Base-by-base conservation (phyloP, 2,888 invertebrate species). In the Dione juno region DNA sequence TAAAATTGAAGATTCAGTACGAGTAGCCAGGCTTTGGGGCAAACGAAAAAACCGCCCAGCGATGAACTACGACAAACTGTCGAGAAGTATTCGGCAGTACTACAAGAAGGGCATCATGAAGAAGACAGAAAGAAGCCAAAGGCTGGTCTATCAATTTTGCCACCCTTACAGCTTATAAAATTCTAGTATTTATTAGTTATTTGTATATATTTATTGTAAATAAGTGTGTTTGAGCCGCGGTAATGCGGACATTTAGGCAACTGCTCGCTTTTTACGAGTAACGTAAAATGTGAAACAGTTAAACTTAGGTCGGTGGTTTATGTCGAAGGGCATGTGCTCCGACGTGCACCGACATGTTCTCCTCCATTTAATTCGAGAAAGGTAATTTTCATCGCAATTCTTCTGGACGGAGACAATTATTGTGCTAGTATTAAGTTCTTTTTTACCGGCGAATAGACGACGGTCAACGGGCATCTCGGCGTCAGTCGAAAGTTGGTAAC, bases 91-190 rank as follows among this genome's bases (percentile, higher is more conserved):
- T 84, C 94, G 99, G 66, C 99, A 99, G 88, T 99, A 99, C 93
- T 99, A 99, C 95, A 99, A 99, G 92, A 99, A 99, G 91, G 99
- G 99, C 69, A 99, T 99, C 88, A 98, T 99, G 98, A 99, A 99
- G 95, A 99, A 99, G 90, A 99, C 99, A 0, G 99, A 99, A 87
- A 95, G 99, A 76, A 98, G 99, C 79, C 99, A 99, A 92, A 95
- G 99, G 86, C 95, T 99, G 81, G 99, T 99, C 75, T 99, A 99
- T 93, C 99, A 99, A 93, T 99, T 99, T 93, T 99, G 99, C 88
- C 97, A 97, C 88, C 98, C 98, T 19, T 99, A 99, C 91, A 96
- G 96, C 85, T 95, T 97, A 87, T 98, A 95, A 77, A 76, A 66
- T 70, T 69, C 70, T 83, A 79, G 11, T 1, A 77, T 80, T 82